Percentiles rank a stretch among this genome's conserved stretches.
Evolutionary conservation across 2,888 invertebrate genomes (phyloP).

Genomic region (Drosophila antonietae): DNA sequence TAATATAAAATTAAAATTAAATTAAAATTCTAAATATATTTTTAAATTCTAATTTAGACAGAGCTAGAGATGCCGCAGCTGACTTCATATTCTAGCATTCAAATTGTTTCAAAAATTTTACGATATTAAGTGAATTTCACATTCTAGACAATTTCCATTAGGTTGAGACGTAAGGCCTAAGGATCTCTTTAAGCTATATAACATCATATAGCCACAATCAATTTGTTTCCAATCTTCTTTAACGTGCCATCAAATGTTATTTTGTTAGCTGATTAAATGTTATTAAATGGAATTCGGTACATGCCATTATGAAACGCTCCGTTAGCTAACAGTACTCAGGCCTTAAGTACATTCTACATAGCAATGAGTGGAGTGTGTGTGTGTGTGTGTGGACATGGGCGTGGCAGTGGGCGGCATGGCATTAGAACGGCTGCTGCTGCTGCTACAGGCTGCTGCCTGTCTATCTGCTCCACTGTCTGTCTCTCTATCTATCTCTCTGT

Average conservation of each 20-base stretch:
- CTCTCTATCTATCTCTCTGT: background rate
- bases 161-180: too few species aligned
- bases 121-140: background rate
- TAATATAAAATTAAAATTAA: too few species aligned
- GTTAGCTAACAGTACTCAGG: conserved; percentile 28
- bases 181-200: too few species aligned
- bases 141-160: background rate
- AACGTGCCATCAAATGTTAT: conserved; percentile 1
- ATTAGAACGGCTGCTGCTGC: conserved; percentile 15
- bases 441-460: conserved; percentile 21
- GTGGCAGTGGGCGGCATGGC: background rate
- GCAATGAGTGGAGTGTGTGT: background rate
- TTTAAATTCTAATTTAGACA: too few species aligned
- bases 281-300: conserved; percentile 19
- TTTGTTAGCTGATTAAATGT: conserved; percentile 13
- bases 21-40: too few species aligned
- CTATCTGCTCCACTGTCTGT: background rate
- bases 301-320: conserved; percentile 32
- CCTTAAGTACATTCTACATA: conserved; percentile 24
- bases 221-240: conserved; percentile 2
- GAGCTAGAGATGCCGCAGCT: too few species aligned
- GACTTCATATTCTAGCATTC: too few species aligned
- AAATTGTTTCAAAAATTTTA: too few species aligned
- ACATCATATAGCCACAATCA: background rate
- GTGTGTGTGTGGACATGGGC: background rate